These are phyloP conservation scores for Pandion haliaetus DNA, from an alignment of 2,113 vertebrate genomes.

Conservation along the genomic window DNA sequence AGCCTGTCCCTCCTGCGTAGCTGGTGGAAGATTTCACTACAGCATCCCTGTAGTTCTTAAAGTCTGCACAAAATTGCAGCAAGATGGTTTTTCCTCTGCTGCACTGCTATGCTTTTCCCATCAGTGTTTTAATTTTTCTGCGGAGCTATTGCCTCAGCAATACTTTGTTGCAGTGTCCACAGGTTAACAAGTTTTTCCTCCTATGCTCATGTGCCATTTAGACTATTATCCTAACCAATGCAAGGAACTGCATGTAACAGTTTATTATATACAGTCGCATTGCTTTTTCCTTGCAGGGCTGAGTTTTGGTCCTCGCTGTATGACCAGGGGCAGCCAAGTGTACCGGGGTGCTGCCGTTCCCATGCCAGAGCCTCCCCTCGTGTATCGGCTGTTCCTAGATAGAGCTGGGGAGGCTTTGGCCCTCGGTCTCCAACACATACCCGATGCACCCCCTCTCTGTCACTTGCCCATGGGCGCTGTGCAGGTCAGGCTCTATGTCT, in stretches of 20 bases:
- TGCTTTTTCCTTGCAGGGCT: neutral
- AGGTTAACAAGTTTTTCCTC: neutral
- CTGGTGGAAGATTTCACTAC: neutral
- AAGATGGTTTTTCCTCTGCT: neutral
- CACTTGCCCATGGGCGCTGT: neutral
- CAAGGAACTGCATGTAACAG: neutral
- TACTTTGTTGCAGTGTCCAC: neutral
- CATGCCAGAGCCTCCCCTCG: fast-evolving
- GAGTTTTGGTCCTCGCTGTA: neutral
- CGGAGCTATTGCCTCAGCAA: neutral
- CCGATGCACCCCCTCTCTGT: neutral
- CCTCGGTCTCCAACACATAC: neutral
- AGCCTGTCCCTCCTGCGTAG: neutral
- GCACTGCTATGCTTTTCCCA: neutral
- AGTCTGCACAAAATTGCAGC: neutral
- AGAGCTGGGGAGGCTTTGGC: neutral
- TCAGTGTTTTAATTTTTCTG: neutral
- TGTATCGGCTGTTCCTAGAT: neutral
- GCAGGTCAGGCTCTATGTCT: neutral
- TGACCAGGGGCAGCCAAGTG: fast-evolving
- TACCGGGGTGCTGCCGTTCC: neutral
- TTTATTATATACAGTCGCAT: neutral
- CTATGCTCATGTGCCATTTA: fast-evolving
- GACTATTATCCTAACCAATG: neutral
- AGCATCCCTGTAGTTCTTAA: neutral